Base-by-base conservation (phyloP, 2,888 invertebrate genomes). In the Amphipyra tragopoginis region DNA sequence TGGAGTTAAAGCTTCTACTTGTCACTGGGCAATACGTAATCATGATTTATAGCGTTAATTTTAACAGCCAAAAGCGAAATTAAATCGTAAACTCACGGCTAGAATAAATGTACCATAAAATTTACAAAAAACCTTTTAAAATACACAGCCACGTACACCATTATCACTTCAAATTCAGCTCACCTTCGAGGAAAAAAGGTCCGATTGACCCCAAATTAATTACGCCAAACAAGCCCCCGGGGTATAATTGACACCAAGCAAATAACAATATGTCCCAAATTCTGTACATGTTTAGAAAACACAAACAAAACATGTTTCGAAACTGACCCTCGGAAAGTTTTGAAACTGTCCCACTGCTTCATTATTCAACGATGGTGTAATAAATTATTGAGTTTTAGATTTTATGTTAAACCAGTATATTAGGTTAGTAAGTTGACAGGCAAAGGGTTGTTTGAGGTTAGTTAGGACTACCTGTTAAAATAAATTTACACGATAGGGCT, bases 321-420 rank as follows among this genome's bases (percentile, higher is more conserved):
- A 61, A 56, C 53, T 59, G 72, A 66, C 55, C 61, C 56, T 7
- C 1, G n/a, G 2, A 11, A 72, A 70, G 57, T 57, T 65, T 56
- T 74, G 59, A 69, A 65, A 72, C 65, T 60, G 40, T 59, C 60
- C 49, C 26, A 59, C 52, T 58, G 65, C 42, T 69, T 60, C 56
- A 75, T 72, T 67, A 75, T 75, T 72, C 62, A 53, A 52, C 43
- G 51, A 52, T 53, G 55, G 54, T 61, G 59, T 75, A 48, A 62
- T 75, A 76, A 65, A 68, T 69, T 75, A 69, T 75, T 75, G 48
- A 72, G 61, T 65, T 65, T 52, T 73, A 44, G 63, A 66, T 70
- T 70, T 70, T 70, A 58, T 49, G 62, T 62, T 39, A 53, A 72
- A 72, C 68, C 53, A 49, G 64, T 72, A 68, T 68, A 73, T 73